Base-by-base conservation (phyloP, 2,797 vertebrate genomes). In the Spinibarbus caldwelli region DNA sequence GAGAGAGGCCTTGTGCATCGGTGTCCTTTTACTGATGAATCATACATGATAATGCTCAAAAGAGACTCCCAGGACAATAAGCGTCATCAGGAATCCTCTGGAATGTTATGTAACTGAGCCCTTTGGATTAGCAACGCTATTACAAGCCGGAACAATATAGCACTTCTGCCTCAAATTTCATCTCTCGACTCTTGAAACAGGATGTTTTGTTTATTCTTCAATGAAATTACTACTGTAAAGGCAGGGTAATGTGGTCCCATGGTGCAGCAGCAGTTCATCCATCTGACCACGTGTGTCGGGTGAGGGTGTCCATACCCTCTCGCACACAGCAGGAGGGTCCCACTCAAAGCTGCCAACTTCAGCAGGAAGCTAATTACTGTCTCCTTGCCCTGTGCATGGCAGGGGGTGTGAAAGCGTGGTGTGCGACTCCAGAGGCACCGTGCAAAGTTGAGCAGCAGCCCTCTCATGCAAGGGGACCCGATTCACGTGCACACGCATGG, bases 341-440 rank as follows among this genome's bases (percentile, higher is more conserved):
- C n/a, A 54, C 78, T 84, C 78, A 80, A 88, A 91, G 87, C 89
- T 88, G 79, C 72, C 57, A 59, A 79, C 68, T 85, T 38, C 87
- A 85, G 88, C 78, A 23, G 87, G 87, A 87, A 49, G 82, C 86
- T 90, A 87, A 91, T 89, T 85, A 87, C 84, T 87, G 78, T 88
- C 83, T 86, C 86, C 59, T 79, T 21, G 62, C 82, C 81, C 77
- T 75, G 38, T 49, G 47, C 47, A 49, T 88, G 82, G 75, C 77
- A 43, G 85, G 85, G 83, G 79, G 76, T 83, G 77, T 43, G 78
- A 67, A 71, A 80, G 81, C 54, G 47, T 80, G 73, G 71, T 80
- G 77, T 62, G 52, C 21, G 57, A 73, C 64, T 85, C 80, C 80
- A 36, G 82, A 86, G 87, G 75, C 80, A 70, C 26, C 19, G 36